Percentiles rank a stretch among this genome's conserved stretches.
phyloP scores from a whole-genome alignment of 2,888 invertebrate genomes.

The Didymodactylos carnosus region DNA sequence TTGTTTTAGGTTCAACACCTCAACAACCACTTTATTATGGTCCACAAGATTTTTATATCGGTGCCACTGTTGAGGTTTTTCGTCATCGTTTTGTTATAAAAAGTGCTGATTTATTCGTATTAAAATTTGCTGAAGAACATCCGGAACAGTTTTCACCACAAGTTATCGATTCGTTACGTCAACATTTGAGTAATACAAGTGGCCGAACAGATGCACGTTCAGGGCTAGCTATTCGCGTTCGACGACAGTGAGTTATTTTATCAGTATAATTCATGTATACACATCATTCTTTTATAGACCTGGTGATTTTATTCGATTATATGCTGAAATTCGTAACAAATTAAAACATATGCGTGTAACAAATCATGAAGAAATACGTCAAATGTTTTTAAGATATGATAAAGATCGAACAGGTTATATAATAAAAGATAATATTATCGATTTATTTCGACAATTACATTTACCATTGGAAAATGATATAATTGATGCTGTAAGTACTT shows the following conservation, averaged over 20 bases:
- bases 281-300: slow-evolving; percentile 17
- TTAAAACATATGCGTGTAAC: slow-evolving; percentile 33
- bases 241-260: background rate
- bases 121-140: slow-evolving; percentile 43
- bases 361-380: slow-evolving; percentile 22
- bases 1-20: slow-evolving; percentile 28
- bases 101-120: slow-evolving; percentile 64
- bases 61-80: slow-evolving; percentile 51
- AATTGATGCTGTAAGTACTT: slow-evolving; percentile 25
- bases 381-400: slow-evolving; percentile 32
- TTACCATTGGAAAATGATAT: slow-evolving; percentile 31
- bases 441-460: slow-evolving; percentile 27
- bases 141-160: slow-evolving; percentile 25
- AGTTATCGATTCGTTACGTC: slow-evolving; percentile 4
- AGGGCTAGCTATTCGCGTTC: background rate
- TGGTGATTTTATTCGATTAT: slow-evolving; percentile 26
- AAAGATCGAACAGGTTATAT: slow-evolving; percentile 28
- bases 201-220: slow-evolving; percentile 5
- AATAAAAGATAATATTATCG: slow-evolving; percentile 26
- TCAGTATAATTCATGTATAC: background rate
- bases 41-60: slow-evolving; percentile 58
- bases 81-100: slow-evolving; percentile 55
- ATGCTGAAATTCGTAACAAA: slow-evolving; percentile 29
- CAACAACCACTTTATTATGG: slow-evolving; percentile 55
- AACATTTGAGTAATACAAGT: slow-evolving; percentile 1